phyloP scores from a whole-genome alignment of 64 coral and sea anemone species.

The Montipora sp. region DNA sequence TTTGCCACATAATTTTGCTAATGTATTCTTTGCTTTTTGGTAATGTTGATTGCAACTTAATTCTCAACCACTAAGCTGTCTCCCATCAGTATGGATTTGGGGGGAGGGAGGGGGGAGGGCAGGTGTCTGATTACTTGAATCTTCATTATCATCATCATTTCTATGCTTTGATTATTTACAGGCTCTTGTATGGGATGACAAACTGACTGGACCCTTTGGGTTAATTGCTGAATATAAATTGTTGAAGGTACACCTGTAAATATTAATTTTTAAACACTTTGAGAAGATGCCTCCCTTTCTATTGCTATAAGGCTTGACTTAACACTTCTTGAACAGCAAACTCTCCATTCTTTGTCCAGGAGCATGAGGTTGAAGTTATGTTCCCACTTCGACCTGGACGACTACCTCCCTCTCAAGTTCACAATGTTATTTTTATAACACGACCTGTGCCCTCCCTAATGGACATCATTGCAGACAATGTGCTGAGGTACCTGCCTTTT shows the following conservation, averaged over 20 bases:
- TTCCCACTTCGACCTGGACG: constrained; percentile 79
- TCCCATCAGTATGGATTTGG: too few species aligned
- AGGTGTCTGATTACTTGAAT: neutral
- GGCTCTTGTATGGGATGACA: constrained; percentile 98
- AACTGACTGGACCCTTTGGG: constrained; percentile 94
- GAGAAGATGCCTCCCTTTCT: neutral
- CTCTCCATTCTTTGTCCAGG: constrained; percentile 46
- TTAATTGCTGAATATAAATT: constrained; percentile 94
- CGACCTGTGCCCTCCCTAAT: constrained; percentile 88
- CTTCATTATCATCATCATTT: neutral
- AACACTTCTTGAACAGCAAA: neutral
- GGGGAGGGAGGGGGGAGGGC: neutral
- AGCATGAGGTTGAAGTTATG: constrained; percentile 99
- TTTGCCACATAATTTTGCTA: too few species aligned
- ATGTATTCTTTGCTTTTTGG: too few species aligned
- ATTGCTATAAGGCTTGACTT: neutral
- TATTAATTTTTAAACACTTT: neutral
- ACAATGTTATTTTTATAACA: constrained; percentile 96
- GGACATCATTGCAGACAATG: constrained; percentile 97
- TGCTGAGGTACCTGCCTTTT: constrained; percentile 62
- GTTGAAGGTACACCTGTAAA: constrained; percentile 66
- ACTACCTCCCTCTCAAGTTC: constrained; percentile 79
- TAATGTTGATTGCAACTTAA: too few species aligned
- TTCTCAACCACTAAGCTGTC: too few species aligned
- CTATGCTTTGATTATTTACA: constrained; percentile 29